A percentile compares a stretch with the other conserved stretches of the same genome.
phyloP scores from a whole-genome alignment of 2,888 invertebrate genomes.

The Scotopteryx bipunctaria region DNA sequence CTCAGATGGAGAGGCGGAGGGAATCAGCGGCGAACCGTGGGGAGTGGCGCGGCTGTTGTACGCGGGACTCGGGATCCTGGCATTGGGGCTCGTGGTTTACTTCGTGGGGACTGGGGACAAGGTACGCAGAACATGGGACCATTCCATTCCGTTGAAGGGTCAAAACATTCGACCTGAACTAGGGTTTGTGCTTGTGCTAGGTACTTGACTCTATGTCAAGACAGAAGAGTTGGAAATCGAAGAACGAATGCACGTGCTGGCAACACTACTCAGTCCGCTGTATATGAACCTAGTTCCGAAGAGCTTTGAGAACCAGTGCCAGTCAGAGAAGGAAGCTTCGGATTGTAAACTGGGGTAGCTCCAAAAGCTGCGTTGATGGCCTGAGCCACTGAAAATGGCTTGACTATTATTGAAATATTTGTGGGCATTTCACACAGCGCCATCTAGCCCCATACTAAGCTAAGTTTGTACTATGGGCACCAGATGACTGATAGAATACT shows the following conservation, averaged over 20 bases:
- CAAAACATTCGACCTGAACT: no score
- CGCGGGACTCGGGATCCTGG: slow-evolving; percentile 92
- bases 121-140: slow-evolving; percentile 49
- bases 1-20: slow-evolving; percentile 86
- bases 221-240: slow-evolving; percentile 95
- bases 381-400: no score
- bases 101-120: slow-evolving; percentile 96
- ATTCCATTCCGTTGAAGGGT: not conserved
- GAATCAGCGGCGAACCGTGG: slow-evolving; percentile 88
- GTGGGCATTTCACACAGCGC: no score
- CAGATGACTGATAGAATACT: no score
- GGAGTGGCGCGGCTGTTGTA: slow-evolving; percentile 93
- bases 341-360: slow-evolving; percentile 96
- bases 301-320: slow-evolving; percentile 95
- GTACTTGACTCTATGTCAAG: slow-evolving; percentile 93
- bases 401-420: no score
- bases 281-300: slow-evolving; percentile 95
- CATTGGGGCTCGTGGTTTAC: slow-evolving; percentile 93
- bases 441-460: no score
- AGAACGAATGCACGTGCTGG: slow-evolving; percentile 93
- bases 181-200: no score
- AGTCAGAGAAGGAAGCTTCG: slow-evolving; percentile 92
- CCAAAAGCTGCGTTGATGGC: no score
- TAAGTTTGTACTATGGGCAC: no score
- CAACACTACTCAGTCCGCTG: slow-evolving; percentile 92